Conservation (phyloP, 2,797 vertebrate genomes). For the Tadarida brasiliensis region DNA sequence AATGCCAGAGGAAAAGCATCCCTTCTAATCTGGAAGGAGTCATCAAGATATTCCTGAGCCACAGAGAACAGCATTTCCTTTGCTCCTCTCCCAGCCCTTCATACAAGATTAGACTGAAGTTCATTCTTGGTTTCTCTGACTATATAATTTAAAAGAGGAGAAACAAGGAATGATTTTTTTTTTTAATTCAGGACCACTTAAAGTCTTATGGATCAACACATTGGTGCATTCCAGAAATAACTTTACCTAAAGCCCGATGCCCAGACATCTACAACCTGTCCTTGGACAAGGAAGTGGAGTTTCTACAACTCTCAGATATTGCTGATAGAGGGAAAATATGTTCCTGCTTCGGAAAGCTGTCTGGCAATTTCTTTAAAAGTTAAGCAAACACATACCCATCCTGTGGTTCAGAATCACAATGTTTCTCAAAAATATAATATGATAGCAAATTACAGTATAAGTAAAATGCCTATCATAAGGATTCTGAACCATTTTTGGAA, state of each 20-base stretch:
- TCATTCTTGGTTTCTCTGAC: not conserved
- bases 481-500: conserved; percentile 13
- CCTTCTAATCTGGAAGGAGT: not conserved
- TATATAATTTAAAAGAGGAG: not conserved
- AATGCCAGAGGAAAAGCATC: not conserved
- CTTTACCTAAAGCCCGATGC: not conserved
- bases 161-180: not conserved
- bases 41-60: not conserved
- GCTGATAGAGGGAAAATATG: conserved; percentile 1
- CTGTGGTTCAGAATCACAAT: not conserved
- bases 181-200: not conserved
- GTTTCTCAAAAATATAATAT: not conserved
- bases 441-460: not conserved
- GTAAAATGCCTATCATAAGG: not conserved
- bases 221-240: not conserved
- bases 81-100: not conserved
- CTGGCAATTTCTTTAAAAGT: not conserved
- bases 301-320: not conserved
- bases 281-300: not conserved
- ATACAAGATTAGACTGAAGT: not conserved
- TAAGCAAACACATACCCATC: not conserved
- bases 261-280: not conserved
- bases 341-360: not conserved
- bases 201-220: not conserved
- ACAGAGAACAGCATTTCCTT: not conserved